Evolutionary conservation across 64 coral and sea anemone genomes (phyloP).

Genomic region (Montipora efflorescens): DNA sequence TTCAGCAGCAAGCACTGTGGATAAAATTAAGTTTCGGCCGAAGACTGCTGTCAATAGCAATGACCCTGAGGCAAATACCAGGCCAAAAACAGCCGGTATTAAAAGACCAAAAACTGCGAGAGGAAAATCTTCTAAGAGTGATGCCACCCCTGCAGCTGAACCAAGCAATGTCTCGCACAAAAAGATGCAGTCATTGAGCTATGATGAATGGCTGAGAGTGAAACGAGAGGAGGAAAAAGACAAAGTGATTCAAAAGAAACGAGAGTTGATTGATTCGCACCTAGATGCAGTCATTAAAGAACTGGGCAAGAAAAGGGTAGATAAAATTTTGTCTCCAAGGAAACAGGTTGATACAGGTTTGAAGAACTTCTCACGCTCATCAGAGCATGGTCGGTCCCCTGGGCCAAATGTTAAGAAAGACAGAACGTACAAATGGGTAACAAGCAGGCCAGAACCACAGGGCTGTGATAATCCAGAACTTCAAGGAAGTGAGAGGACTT

Average conservation of each 20-base stretch:
- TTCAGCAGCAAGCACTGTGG: not conserved
- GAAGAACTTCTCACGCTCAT: slow-evolving; percentile 34
- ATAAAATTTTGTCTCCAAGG: slow-evolving; percentile 63
- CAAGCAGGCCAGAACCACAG: slow-evolving; percentile 73
- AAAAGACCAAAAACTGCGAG: slow-evolving; percentile 75
- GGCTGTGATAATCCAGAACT: slow-evolving; percentile 71
- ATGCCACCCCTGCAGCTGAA: not conserved
- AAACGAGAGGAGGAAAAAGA: slow-evolving; percentile 81
- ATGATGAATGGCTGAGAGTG: slow-evolving; percentile 78
- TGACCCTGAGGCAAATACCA: not conserved
- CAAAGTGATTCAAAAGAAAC: slow-evolving; percentile 52
- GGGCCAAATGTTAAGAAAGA: slow-evolving; percentile 16
- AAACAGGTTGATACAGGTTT: slow-evolving; percentile 89
- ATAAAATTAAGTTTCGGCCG: slow-evolving; percentile 1
- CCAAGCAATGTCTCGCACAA: not conserved
- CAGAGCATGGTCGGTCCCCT: not conserved
- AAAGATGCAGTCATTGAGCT: slow-evolving; percentile 83
- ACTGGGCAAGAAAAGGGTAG: slow-evolving; percentile 87
- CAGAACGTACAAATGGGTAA: slow-evolving; percentile 39
- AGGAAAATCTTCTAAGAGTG: not conserved
- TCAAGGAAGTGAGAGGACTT: slow-evolving; percentile 3
- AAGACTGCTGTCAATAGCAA: slow-evolving; percentile 15
- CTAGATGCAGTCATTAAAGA: slow-evolving; percentile 83
- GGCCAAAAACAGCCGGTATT: not conserved
- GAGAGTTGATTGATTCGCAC: slow-evolving; percentile 78